These are phyloP conservation scores for Ivindomyrus marchei DNA, from an alignment of 2,113 vertebrate species.

Conservation along the genomic window DNA sequence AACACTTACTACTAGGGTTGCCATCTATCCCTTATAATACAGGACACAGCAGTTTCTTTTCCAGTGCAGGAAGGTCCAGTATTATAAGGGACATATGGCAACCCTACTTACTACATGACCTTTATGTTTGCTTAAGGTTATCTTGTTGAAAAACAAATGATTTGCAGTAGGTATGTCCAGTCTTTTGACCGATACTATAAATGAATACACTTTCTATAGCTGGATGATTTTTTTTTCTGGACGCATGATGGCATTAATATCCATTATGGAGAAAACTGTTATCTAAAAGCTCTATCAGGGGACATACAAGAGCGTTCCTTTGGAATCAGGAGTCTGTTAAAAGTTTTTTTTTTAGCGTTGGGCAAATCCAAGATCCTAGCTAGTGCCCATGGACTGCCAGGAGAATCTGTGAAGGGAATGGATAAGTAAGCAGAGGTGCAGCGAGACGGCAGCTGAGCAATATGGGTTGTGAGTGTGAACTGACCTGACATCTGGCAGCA, in stretches of 20 bases:
- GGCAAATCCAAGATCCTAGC: neutral
- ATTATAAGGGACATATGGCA: too few species aligned
- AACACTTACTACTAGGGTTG: neutral
- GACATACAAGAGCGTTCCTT: neutral
- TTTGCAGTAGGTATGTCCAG: neutral
- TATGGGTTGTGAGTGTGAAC: neutral
- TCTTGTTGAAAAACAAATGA: neutral
- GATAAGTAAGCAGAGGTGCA: constrained; percentile 2
- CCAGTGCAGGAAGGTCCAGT: too few species aligned
- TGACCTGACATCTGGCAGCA: constrained; percentile 19
- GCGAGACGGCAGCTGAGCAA: neutral
- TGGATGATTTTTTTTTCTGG: neutral
- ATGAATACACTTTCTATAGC: neutral
- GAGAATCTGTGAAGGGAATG: neutral
- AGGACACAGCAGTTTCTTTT: too few species aligned
- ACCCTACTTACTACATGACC: neutral
- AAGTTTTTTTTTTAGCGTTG: neutral
- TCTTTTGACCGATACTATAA: neutral
- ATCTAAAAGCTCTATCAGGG: neutral
- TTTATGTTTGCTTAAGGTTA: neutral
- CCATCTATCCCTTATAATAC: too few species aligned
- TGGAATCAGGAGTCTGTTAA: neutral
- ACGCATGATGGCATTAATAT: neutral
- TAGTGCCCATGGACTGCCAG: neutral
- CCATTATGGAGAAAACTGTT: neutral